Conservation (phyloP, 2,888 invertebrate species). For the Brachyptera risi region DNA sequence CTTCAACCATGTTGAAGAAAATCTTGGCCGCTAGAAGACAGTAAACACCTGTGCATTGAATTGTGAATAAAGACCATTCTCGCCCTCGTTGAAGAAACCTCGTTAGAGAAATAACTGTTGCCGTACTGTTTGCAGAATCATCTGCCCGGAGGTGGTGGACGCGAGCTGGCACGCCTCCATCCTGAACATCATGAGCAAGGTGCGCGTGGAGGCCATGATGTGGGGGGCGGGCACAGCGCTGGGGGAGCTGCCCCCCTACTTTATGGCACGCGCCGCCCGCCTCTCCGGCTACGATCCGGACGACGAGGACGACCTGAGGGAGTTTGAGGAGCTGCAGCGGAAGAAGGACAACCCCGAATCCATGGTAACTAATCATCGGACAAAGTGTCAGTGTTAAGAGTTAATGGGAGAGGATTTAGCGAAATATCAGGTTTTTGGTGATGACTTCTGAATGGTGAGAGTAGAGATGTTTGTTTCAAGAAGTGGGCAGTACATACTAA, state of each 20-base stretch:
- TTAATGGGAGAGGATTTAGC: too few relatives aligned
- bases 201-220: conserved; percentile 89
- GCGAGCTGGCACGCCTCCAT: conserved; percentile 67
- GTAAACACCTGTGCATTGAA: too few relatives aligned
- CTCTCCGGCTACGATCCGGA: conserved; percentile 57
- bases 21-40: too few relatives aligned
- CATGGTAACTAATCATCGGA: conserved; percentile 37
- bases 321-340: conserved; percentile 66
- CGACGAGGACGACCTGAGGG: conserved; percentile 66
- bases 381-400: too few relatives aligned
- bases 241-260: conserved; percentile 99
- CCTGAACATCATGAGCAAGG: conserved; percentile 90
- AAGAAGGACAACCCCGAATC: conserved; percentile 48
- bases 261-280: conserved; percentile 95
- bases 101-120: not conserved
- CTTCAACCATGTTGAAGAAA: too few relatives aligned
- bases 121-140: conserved; percentile 60
- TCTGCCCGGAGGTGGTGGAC: conserved; percentile 76
- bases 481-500: too few relatives aligned
- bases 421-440: too few relatives aligned
- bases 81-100: too few relatives aligned
- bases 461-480: too few relatives aligned
- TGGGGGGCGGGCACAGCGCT: conserved; percentile 98
- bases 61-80: too few relatives aligned
- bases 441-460: too few relatives aligned